Conservation (phyloP, 2,888 invertebrate species). For the Scelioninae gen. 1 region DNA sequence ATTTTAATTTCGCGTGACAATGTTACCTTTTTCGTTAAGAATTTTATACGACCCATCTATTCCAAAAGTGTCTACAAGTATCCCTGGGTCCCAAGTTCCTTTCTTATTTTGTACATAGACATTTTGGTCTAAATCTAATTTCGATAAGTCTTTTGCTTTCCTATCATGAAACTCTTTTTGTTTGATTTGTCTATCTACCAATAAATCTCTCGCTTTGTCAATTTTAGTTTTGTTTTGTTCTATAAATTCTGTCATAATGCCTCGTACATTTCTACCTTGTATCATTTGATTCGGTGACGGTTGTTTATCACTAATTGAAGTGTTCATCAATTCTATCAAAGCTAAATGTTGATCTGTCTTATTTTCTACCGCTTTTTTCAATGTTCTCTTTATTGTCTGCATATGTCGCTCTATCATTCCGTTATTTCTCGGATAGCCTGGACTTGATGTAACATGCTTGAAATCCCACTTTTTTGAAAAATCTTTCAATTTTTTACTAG, state of each 20-base stretch:
- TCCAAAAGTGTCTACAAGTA: not conserved
- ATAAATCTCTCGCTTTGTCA: not conserved
- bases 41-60: conserved; percentile 29
- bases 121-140: conserved; percentile 32
- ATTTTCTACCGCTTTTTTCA: conserved; percentile 59
- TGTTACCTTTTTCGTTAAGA: conserved; percentile 15
- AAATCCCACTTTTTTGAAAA: conserved; percentile 63
- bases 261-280: conserved; percentile 18
- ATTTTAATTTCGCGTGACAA: not conserved
- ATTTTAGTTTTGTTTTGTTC: not conserved
- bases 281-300: conserved; percentile 46
- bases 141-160: conserved; percentile 34
- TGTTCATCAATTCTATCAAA: conserved; percentile 67
- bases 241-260: not conserved
- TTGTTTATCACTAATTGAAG: conserved; percentile 34
- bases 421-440: conserved; percentile 61
- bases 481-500: conserved; percentile 44
- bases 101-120: conserved; percentile 41
- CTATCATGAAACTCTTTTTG: conserved; percentile 50
- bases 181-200: conserved; percentile 27
- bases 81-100: conserved; percentile 25
- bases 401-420: conserved; percentile 68
- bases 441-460: conserved; percentile 52
- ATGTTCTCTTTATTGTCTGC: conserved; percentile 57
- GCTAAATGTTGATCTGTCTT: conserved; percentile 63